Base-by-base conservation (phyloP, 2,797 vertebrate species). In the Sandelia bainsii region DNA sequence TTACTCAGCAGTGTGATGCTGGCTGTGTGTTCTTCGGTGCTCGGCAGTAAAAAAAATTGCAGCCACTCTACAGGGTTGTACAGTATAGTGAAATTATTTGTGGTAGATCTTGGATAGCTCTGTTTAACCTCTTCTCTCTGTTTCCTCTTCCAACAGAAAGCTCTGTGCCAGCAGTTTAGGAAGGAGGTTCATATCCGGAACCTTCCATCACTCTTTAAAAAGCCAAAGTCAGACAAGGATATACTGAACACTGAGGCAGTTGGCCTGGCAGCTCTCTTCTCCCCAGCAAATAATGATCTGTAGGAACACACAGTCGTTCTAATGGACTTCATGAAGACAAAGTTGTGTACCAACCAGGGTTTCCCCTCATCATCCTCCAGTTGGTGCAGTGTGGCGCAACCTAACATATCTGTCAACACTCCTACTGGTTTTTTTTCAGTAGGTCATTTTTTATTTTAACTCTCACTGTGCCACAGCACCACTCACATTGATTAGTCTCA, bases 131-230 rank as follows among this genome's bases (percentile, higher is more conserved):
- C 66, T 81, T 53, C 44, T 70, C 69, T 78, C 68, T 78, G 39
- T 61, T 25, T 77, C 62, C 52, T 27, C 57, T 82, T 59, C 82
- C 93, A 82, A 88, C 90, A 99, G 98, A 99, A 98, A 93, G 96
- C 98, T 25, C 92, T 99, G 3, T 98, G 97, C 77, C 96, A 99
- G 87, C 97, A 99, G 91, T 99, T 99, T 88, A 97, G 96, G 85
- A 99, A 99, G 89, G 98, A 99, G 91, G 97, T 99, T 84, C 98
- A 99, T 73, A 99, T 99, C 92, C 95, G 96, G 88, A 99, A 99
- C 89, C 96, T 99, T 76, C 98, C 98, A 1, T 96, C 96, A 8
- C 96, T 99, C 78, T 99, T 97, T 89, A 99, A 98, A 92, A 97
- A 95, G 80, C 87, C 91, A 32, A 98, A 97, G 89, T 92, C 94